Evolutionary conservation across 92 coral and sea anemone genomes (phyloP), one percentile per base, ranked within the genome.

Genomic region (Paragorgia papillata): DNA sequence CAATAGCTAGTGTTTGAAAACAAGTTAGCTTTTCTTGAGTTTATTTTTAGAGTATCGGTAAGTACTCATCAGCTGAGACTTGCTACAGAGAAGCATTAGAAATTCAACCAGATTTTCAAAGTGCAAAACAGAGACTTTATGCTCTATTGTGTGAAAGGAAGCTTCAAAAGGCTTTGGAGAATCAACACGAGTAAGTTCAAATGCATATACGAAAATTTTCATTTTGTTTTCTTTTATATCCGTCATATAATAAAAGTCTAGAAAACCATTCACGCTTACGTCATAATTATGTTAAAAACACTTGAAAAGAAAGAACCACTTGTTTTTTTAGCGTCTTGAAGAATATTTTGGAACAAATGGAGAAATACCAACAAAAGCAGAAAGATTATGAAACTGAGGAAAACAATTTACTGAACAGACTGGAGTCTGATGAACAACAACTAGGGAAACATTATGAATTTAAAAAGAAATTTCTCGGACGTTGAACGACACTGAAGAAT

Each of bases 61-160:
- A 87, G 84, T 86, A 78, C 73, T 85, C 88, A 21, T 74, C 89
- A 83, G 88, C 98, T n/a, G 97, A 91, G 20, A 41, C 84, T 56
- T 88, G 97, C 62, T 88, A 86, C 79, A 73, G 57, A 46, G 85
- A 84, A 27, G 85, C 87, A 7, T 56, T 83, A 14, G 86, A 37
- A 25, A 68, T 83, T 12, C 89, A 90, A 29, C 97, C 94, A 9
- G 76, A 83, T 73, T 86, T 86, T 34, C 64, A 73, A 43, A 79
- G 63, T 0, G 88, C 92, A 19, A 58, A 77, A 59, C 89, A 90
- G 22, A 58, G 89, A 31, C 58, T 94, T 29, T 75, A 94, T 66
- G 90, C 87, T 20, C 87, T 89, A 6, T 54, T 83, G 40, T 94
- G 98, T 83, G 97, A 94, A 64, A 51, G 67, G 66, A 91, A 86